Evolutionary conservation across 2,113 vertebrate species (phyloP), one percentile per base, ranked within the genome.

Genomic region (Grus americana): DNA sequence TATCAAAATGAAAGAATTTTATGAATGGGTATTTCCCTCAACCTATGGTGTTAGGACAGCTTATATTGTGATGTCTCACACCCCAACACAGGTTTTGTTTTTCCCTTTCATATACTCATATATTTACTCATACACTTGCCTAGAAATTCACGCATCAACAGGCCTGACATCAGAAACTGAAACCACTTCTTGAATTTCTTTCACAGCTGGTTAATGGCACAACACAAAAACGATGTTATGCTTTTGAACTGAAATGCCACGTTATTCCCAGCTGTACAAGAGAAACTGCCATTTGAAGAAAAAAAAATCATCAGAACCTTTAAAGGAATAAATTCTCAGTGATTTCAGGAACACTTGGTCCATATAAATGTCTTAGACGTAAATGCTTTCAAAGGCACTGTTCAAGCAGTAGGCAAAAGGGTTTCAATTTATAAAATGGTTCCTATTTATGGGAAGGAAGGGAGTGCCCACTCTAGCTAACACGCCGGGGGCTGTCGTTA

Each of bases 391-490:
- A 87, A 84, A 92, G 50, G 54, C 74, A 73, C 42, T 55, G 76
- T 78, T 95, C 42, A 88, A 95, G 73, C 40, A 91, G 80, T 11
- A 85, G 66, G 83, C 61, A 87, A 89, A 92, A 95, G 65, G 49
- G 54, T 79, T 91, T 84, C 82, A 75, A 84, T 83, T 93, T 91
- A 86, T 86, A 81, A 94, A 93, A 80, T 15, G 16, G 38, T 38
- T 95, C 79, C 40, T 94, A 79, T 94, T 94, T 93, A 75, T 81
- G 47, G 27, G 76, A 74, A 90, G 84, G 90, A 95, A 95, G 91
- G 91, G 90, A 93, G 93, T 66, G 91, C 70, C 91, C 73, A 34
- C 52, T 50, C 55, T 8, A 0, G 4, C 72, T 87, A 92, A 75
- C 72, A 46, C 0, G n/a, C 82, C 9, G 0, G 79, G 49, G 68